Evolutionary conservation across 2,797 vertebrate species (phyloP), one percentile per base, ranked within the genome.

Genomic region (Intellagama lesueurii): DNA sequence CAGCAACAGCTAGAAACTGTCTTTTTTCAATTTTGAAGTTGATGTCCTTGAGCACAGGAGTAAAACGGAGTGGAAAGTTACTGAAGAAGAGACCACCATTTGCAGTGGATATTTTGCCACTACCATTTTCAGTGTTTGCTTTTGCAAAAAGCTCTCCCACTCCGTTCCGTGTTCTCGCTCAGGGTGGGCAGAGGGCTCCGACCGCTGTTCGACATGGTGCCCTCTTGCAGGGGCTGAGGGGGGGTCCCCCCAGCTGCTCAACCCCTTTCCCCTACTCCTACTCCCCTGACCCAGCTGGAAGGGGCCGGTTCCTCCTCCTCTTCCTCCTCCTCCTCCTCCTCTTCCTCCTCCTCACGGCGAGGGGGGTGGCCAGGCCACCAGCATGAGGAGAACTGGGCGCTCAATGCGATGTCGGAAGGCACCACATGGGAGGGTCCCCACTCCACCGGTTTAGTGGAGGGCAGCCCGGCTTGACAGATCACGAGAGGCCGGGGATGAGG

Each of bases 31-130:
- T 96, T 91, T 97, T 97, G 93, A 99, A 97, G 95, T 95, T 99
- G 96, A 99, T 99, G 93, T 98, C 98, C 90, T 96, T 98, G 86
- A 99, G 97, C 88, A 99, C 98, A 6, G 99, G 98, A 77, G 98
- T 98, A 73, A 98, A 95, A 32, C 98, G 98, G 80, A 99, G 97
- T 91, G 96, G 94, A 72, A 98, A 96, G 90, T 99, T 99, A 89
- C 98, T 98, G 94, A 99, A 99, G 96, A 99, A 98, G 87, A 98
- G 96, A 69, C 93, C 96, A 0, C 92, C 96, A 40, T 98, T 98
- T n/a, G 95, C 96, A 69, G 94, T 98, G 17, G 96, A 93, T 93
- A 96, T 94, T 68, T 98, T 98, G 81, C 97, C 97, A 2, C 95
- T 97, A 90, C 97, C 98, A 95, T 96, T 98, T 94, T 98, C 97